Percentiles rank a stretch among this genome's conserved stretches.
These are phyloP conservation scores for Tromatobia lineatoria DNA, from an alignment of 2,888 invertebrate species.

Conservation along the genomic window DNA sequence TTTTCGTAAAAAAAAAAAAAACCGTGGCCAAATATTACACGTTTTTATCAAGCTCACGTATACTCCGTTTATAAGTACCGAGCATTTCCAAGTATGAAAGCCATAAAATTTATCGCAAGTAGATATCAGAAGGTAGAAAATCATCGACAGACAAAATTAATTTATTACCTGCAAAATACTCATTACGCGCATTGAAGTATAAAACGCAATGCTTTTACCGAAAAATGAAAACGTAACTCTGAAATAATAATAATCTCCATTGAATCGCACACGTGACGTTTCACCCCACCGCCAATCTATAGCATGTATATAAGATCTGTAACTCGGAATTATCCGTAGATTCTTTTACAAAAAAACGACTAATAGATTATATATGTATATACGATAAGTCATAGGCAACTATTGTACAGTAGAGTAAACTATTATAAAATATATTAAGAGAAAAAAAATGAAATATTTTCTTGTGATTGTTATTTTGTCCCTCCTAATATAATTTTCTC, in stretches of 20 bases:
- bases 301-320: slow-evolving; percentile 73
- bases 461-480: slow-evolving; percentile 12
- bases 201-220: slow-evolving; percentile 53
- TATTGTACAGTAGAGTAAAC: slow-evolving; percentile 80
- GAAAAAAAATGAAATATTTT: slow-evolving; percentile 49
- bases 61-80: background rate
- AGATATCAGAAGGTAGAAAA: background rate
- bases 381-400: slow-evolving; percentile 72
- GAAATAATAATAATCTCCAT: slow-evolving; percentile 47
- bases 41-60: slow-evolving; percentile 20
- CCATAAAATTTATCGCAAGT: slow-evolving; percentile 4
- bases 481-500: background rate
- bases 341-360: slow-evolving; percentile 74
- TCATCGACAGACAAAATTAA: slow-evolving; percentile 7
- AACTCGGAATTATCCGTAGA: slow-evolving; percentile 69
- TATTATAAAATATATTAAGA: slow-evolving; percentile 71
- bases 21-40: slow-evolving; percentile 51
- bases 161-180: slow-evolving; percentile 49
- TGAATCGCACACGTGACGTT: slow-evolving; percentile 55
- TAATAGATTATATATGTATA: slow-evolving; percentile 75
- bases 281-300: slow-evolving; percentile 67
- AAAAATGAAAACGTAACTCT: slow-evolving; percentile 47
- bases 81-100: slow-evolving; percentile 22
- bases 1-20: slow-evolving; percentile 36
- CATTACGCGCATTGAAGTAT: slow-evolving; percentile 27